Evolutionary conservation across 2,113 vertebrate genomes (phyloP), one percentile per base, ranked within the genome.

Genomic region (Amia ocellicauda): DNA sequence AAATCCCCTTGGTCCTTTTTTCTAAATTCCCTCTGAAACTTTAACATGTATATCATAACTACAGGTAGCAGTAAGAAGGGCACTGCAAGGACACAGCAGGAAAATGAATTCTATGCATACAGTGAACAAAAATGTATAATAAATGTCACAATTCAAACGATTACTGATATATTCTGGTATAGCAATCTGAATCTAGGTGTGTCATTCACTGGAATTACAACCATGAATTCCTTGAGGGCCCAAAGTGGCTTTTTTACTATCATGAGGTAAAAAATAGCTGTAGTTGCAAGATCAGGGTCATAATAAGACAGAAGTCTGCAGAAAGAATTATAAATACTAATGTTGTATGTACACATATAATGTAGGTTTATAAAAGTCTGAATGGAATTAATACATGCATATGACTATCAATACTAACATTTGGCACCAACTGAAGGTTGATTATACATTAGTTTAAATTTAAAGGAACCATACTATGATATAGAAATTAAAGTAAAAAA

Each of bases 121-220:
- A 50, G 53, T 23, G 59, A 51, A 59, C 27, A 64, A 29, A 72
- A 73, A 78, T 45, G 64, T 60, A 58, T 71, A 60, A 73, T 75
- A 70, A 79, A 79, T 78, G 72, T 80, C 72, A 81, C 68, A 75
- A 74, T 77, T 68, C 69, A 56, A 45, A 71, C 73, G 68, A 80
- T 79, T 77, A 72, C 70, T 69, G 72, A 81, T 71, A 64, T 42
- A 64, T 74, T 71, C 62, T 28, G 68, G 69, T 10, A 54, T 60
- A 51, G 64, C 67, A 73, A 72, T 75, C 52, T 73, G 65, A 73
- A 70, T 72, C 64, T 58, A 29, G 66, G 49, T 55, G 64, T 75
- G 71, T 74, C 77, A 76, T 62, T 68, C 65, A 52, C 43, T 41
- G 53, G 22, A 50, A 66, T 60, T 59, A 59, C 55, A 17, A 47